These are phyloP conservation scores for Labeo catla DNA, from an alignment of 2,113 vertebrate genomes.

Conservation along the genomic window DNA sequence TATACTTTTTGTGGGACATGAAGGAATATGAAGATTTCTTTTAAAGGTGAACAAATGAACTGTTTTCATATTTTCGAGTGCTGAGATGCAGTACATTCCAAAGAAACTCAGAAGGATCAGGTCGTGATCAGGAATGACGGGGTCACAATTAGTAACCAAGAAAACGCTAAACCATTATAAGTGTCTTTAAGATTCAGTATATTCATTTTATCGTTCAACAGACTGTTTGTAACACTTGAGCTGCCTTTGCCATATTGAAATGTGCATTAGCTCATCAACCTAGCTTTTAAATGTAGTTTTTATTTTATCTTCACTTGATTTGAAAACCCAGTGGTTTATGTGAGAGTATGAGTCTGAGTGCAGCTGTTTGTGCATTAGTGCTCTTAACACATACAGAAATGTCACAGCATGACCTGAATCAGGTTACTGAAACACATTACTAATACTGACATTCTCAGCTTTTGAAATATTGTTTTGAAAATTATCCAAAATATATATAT, in stretches of 20 bases:
- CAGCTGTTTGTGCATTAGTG: not conserved
- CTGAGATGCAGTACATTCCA: conserved; percentile 72
- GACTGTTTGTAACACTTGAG: not conserved
- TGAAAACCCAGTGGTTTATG: not conserved
- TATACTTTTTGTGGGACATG: conserved; percentile 50
- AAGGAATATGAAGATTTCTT: conserved; percentile 52
- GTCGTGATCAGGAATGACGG: not conserved
- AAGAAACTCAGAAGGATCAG: conserved; percentile 58
- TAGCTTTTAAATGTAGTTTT: conserved; percentile 18
- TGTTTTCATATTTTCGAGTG: conserved; percentile 34
- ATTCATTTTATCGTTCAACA: not conserved
- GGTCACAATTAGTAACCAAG: not conserved
- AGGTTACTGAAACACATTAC: conserved; percentile 12
- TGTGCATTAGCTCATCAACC: conserved; percentile 1
- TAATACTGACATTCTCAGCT: not conserved
- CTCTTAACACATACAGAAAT: not conserved
- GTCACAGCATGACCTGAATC: not conserved
- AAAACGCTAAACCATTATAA: conserved; percentile 1
- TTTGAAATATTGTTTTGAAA: not conserved
- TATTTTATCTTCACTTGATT: not conserved
- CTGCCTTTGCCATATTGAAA: conserved; percentile 25
- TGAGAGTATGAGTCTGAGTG: not conserved
- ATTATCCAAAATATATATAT: too few relatives aligned
- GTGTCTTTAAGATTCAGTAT: not conserved
- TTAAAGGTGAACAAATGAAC: conserved; percentile 37